phyloP scores from a whole-genome alignment of 2,888 invertebrate genomes.

The Athalia circularis region DNA sequence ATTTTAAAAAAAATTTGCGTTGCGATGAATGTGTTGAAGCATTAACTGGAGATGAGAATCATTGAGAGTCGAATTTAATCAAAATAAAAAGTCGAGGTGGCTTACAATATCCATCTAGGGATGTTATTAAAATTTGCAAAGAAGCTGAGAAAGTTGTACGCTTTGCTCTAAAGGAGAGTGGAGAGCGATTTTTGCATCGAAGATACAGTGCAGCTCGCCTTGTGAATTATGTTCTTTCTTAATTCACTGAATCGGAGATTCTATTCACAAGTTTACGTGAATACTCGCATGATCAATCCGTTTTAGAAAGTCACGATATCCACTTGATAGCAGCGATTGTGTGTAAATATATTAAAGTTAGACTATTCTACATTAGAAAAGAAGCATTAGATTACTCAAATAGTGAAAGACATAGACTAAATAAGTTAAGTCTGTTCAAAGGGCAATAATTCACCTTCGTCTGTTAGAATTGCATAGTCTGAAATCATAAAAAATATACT shows the following conservation, averaged over 20 bases:
- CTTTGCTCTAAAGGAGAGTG: conserved; percentile 7
- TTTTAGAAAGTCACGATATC: conserved; percentile 10
- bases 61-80: neutral
- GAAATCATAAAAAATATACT: neutral
- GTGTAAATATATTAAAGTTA: conserved; percentile 12
- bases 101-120: neutral
- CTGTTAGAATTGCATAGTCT: neutral
- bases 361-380: conserved; percentile 28
- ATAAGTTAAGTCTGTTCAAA: conserved; percentile 25
- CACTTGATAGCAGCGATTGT: conserved; percentile 24
- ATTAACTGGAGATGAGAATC: neutral
- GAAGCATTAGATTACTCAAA: neutral
- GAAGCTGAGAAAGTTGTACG: conserved; percentile 1
- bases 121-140: neutral
- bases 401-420: conserved; percentile 19
- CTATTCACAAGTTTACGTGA: neutral
- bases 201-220: neutral
- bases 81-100: conserved; percentile 27
- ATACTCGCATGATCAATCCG: conserved; percentile 9
- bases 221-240: conserved; percentile 7
- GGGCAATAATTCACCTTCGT: conserved; percentile 10
- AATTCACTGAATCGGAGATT: conserved; percentile 9
- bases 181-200: neutral
- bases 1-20: conserved; percentile 12
- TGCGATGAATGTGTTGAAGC: conserved; percentile 14